Percentiles rank a stretch among this genome's conserved stretches.
phyloP scores from a whole-genome alignment of 1,140 invertebrate genomes.

The Drosophila saltans region DNA sequence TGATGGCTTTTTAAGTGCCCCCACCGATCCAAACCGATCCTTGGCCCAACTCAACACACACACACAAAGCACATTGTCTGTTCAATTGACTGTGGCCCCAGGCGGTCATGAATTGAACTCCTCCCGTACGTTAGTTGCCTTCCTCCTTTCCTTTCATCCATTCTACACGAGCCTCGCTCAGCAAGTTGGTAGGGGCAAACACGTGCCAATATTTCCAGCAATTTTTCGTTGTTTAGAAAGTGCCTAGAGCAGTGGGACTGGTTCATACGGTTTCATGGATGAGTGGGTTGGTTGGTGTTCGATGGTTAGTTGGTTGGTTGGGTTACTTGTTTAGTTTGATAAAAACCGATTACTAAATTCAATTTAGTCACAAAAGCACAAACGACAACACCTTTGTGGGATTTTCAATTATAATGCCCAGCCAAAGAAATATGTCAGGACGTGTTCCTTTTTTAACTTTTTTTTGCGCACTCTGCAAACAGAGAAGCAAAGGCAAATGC shows the following conservation, averaged over 20 bases:
- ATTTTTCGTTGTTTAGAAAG: constrained; percentile 46
- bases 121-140: not conserved
- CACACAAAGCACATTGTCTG: constrained; percentile 26
- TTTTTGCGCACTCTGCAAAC: constrained; percentile 18
- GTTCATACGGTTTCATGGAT: constrained; percentile 16
- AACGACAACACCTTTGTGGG: constrained; percentile 78
- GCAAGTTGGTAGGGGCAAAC: constrained; percentile 8
- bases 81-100: constrained; percentile 35
- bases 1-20: constrained; percentile 25
- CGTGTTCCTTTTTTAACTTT: constrained; percentile 37
- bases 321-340: constrained; percentile 52
- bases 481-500: constrained; percentile 63
- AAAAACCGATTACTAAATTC: constrained; percentile 81
- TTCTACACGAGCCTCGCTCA: not conserved
- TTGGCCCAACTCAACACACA: not conserved
- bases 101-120: constrained; percentile 33
- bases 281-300: constrained; percentile 8
- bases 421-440: constrained; percentile 64
- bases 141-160: not conserved
- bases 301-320: constrained; percentile 6
- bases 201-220: constrained; percentile 18
- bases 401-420: constrained; percentile 76
- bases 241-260: constrained; percentile 27
- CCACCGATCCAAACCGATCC: constrained; percentile 20
- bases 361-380: constrained; percentile 77